Percentiles rank a stretch among this genome's conserved stretches.
Evolutionary conservation across 2,113 vertebrate species (phyloP).

Genomic region (Esox niger): DNA sequence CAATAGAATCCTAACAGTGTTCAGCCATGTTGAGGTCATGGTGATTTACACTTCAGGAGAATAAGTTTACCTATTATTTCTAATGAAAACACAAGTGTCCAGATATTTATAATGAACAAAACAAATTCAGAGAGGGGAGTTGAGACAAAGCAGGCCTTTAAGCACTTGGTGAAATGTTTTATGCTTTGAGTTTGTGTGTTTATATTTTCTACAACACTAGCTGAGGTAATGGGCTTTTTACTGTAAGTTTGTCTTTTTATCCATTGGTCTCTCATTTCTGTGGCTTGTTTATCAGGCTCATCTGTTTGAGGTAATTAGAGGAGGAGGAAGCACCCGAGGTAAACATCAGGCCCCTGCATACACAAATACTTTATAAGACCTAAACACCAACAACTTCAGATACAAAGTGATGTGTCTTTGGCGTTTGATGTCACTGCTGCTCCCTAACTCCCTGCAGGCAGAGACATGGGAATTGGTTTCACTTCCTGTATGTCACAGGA

Average conservation of each 20-base stretch:
- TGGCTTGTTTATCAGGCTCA: slow-evolving; percentile 24
- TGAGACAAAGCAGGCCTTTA: not conserved
- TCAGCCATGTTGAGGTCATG: not conserved
- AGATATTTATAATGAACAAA: not conserved
- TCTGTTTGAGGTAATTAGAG: slow-evolving; percentile 51
- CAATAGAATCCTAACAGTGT: no score
- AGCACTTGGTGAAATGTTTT: not conserved
- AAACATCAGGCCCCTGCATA: slow-evolving; percentile 47
- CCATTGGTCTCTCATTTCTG: slow-evolving; percentile 18
- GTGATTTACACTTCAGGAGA: not conserved
- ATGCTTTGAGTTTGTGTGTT: not conserved
- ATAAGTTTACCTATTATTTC: not conserved
- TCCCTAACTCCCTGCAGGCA: not conserved
- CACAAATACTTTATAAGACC: slow-evolving; percentile 38
- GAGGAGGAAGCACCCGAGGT: not conserved
- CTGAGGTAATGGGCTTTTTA: not conserved
- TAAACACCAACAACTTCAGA: slow-evolving; percentile 26
- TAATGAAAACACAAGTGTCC: not conserved
- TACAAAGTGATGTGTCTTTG: not conserved
- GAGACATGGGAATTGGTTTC: not conserved
- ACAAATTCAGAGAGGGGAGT: no score
- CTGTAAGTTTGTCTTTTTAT: slow-evolving; percentile 8
- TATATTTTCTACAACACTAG: no score
- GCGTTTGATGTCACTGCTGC: not conserved
- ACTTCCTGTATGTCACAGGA: not conserved